Evolutionary conservation across 2,888 invertebrate genomes (phyloP).

Genomic region (Stegana nigrithorax): DNA sequence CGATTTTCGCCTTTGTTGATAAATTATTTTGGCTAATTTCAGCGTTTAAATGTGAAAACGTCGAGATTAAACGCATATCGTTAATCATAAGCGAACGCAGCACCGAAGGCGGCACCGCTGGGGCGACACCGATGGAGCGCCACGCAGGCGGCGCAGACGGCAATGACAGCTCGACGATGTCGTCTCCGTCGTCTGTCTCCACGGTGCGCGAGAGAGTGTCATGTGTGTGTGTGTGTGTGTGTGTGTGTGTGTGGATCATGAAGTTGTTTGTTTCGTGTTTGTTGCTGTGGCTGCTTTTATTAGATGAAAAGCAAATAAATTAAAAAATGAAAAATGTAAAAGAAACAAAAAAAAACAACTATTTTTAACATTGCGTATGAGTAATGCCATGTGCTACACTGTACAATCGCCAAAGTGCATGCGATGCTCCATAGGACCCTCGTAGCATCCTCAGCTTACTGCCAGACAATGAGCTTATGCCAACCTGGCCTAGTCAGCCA

Average conservation of each 20-base stretch:
- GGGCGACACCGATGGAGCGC: not conserved
- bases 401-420: no score
- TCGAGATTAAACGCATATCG: constrained; percentile 3
- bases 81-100: constrained; percentile 17
- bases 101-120: not conserved
- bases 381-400: constrained; percentile 49
- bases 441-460: no score
- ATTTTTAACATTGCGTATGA: constrained; percentile 53
- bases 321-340: not conserved
- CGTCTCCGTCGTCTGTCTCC: no score
- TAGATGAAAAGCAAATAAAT: not conserved
- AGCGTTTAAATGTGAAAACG: constrained; percentile 10
- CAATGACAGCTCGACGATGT: no score
- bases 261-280: constrained; percentile 7
- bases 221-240: no score
- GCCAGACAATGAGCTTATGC: no score
- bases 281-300: no score
- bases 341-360: no score
- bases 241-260: no score
- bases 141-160: not conserved
- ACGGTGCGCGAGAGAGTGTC: no score
- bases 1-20: constrained; percentile 12
- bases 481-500: no score
- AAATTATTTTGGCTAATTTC: constrained; percentile 12
- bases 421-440: not conserved